phyloP scores from a whole-genome alignment of 1,140 invertebrate species.

The Brachionus asplanchnoidis region DNA sequence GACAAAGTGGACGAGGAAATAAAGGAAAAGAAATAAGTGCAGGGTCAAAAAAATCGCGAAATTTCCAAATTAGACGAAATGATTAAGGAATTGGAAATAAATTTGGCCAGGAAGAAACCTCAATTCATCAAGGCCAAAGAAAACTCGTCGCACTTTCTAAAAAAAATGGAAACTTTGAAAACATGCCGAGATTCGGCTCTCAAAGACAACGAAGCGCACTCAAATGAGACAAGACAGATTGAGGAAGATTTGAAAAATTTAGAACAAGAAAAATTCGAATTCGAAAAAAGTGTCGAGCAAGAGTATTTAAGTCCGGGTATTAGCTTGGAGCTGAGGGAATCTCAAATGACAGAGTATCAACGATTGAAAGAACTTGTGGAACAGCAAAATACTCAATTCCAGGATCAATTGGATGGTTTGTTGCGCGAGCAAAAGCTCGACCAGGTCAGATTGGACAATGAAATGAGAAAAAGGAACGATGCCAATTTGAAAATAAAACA shows the following conservation, averaged over 20 bases:
- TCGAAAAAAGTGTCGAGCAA: slow-evolving; percentile 75
- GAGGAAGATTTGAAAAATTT: slow-evolving; percentile 81
- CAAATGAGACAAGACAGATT: slow-evolving; percentile 70
- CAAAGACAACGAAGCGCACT: slow-evolving; percentile 84
- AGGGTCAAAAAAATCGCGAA: slow-evolving; percentile 75
- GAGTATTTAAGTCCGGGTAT: slow-evolving; percentile 78
- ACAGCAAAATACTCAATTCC: slow-evolving; percentile 77
- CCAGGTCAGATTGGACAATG: slow-evolving; percentile 86
- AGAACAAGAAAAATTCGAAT: slow-evolving; percentile 72
- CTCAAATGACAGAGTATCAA: slow-evolving; percentile 88
- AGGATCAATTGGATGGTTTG: slow-evolving; percentile 87
- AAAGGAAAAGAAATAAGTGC: slow-evolving; percentile 88
- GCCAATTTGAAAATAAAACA: slow-evolving; percentile 81
- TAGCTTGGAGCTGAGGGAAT: slow-evolving; percentile 86
- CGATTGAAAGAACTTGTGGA: slow-evolving; percentile 90
- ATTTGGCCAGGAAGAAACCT: slow-evolving; percentile 86
- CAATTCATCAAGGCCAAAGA: slow-evolving; percentile 95
- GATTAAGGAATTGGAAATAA: slow-evolving; percentile 82
- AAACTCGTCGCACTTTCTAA: slow-evolving; percentile 86
- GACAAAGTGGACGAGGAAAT: slow-evolving; percentile 69
- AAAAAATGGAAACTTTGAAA: slow-evolving; percentile 82
- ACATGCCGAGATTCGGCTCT: slow-evolving; percentile 63
- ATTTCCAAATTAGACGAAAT: slow-evolving; percentile 87
- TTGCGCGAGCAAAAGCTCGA: slow-evolving; percentile 96
- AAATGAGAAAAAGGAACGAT: slow-evolving; percentile 76